phyloP scores from a whole-genome alignment of 1,140 invertebrate species.

The Dryas iulia region DNA sequence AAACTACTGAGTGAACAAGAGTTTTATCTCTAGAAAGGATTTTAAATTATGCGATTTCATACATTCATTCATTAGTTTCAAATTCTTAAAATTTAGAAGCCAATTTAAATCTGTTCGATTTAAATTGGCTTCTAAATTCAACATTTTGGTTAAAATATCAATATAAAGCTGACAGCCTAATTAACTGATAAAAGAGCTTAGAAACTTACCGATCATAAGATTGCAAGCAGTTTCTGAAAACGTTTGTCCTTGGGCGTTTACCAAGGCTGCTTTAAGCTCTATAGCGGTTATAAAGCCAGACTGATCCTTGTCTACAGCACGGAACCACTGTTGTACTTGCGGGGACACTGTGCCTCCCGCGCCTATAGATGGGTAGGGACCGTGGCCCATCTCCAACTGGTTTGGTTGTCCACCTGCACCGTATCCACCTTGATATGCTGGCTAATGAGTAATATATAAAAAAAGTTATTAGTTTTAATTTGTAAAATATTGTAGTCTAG shows the following conservation, averaged over 20 bases:
- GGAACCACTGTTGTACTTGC: slow-evolving; percentile 90
- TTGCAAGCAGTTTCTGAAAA: slow-evolving; percentile 92
- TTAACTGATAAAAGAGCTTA: no score
- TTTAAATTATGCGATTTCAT: no score
- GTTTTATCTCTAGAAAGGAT: no score
- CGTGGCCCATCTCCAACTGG: slow-evolving; percentile 66
- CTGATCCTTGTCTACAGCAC: slow-evolving; percentile 88
- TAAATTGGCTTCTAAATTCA: no score
- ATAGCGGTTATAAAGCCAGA: slow-evolving; percentile 90
- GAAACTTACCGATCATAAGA: slow-evolving; percentile 91
- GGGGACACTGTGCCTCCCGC: slow-evolving; percentile 75
- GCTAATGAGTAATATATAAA: slow-evolving; percentile 32
- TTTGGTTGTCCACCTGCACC: slow-evolving; percentile 41
- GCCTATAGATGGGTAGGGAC: slow-evolving; percentile 68
- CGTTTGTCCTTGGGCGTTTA: slow-evolving; percentile 92
- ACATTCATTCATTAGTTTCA: no score
- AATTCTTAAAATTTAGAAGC: no score
- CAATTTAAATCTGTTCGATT: no score
- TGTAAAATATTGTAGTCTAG: no score
- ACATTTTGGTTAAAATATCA: no score
- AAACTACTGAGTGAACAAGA: no score
- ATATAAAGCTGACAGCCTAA: no score
- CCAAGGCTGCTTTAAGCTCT: slow-evolving; percentile 90
- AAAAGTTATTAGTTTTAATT: not conserved
- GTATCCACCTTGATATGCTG: slow-evolving; percentile 42